Percentiles rank a stretch among this genome's conserved stretches.
Conservation (phyloP, 2,888 invertebrate genomes). For the Agrypnus murinus region DNA sequence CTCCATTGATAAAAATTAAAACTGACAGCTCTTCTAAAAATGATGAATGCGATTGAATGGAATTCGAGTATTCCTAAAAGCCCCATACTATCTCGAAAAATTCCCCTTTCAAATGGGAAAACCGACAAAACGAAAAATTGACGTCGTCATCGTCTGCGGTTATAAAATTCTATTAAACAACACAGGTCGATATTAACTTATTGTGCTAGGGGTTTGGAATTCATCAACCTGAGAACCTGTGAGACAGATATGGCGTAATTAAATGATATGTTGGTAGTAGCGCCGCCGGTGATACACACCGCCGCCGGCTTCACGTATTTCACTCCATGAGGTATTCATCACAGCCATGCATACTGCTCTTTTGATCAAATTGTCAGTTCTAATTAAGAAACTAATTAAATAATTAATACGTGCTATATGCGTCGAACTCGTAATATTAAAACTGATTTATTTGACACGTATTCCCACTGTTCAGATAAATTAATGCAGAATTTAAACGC, state of each 20-base stretch:
- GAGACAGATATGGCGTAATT: conserved; percentile 34
- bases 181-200: conserved; percentile 38
- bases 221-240: conserved; percentile 34
- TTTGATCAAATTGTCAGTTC: conserved; percentile 26
- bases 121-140: conserved; percentile 8
- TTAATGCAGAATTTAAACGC: no score
- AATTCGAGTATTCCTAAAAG: no score
- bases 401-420: conserved; percentile 21
- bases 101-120: background rate
- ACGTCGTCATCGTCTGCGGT: conserved; percentile 15
- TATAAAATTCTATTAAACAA: conserved; percentile 21
- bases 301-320: conserved; percentile 16
- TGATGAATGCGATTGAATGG: no score
- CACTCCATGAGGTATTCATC: conserved; percentile 12
- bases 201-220: conserved; percentile 32
- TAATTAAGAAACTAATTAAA: conserved; percentile 29
- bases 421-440: conserved; percentile 1
- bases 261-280: conserved; percentile 33
- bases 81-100: background rate
- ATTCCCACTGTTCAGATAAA: background rate
- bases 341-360: conserved; percentile 26
- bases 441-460: background rate
- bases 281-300: conserved; percentile 10
- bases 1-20: no score
- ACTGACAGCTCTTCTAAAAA: no score